Base-by-base conservation (phyloP, 1,140 invertebrate genomes). In the Ips typographus region DNA sequence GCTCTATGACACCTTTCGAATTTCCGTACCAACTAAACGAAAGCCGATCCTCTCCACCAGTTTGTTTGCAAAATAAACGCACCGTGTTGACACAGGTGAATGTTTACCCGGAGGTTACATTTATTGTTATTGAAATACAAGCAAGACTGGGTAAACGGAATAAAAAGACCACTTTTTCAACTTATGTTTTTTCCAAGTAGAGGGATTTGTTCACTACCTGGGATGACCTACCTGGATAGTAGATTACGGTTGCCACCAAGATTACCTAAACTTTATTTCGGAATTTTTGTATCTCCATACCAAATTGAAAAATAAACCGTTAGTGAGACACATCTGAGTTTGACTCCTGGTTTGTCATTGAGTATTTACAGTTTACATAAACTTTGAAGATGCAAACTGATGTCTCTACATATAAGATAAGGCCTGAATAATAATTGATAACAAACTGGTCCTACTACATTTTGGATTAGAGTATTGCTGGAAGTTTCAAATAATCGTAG, bases 101-200 rank as follows among this genome's bases (percentile, higher is more conserved):
- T 55, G 52, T 55, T 55, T 2, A 38, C 52, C 5, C n/a, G 52
- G 52, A 55, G 52, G 52, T 55, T 55, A 37, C n/a, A 55, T 55
- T 55, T 55, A 55, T 55, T 55, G 52, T 55, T 55, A 55, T 55
- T 55, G 52, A 55, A 55, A 55, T 55, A 38, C 52, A 55, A 55
- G 37, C 52, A 55, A 37, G 52, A 55, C 52, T 22, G 5, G 37
- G 52, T 37, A 55, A 55, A 55, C 52, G 6, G n/a, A 55, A 55
- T 55, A 55, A 55, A 36, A 55, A 37, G 52, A 8, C 22, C 44
- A 22, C 44, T 55, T 55, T 55, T 55, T 55, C 37, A 55, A 55
- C 37, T 55, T 55, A 55, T 37, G 52, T 55, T 55, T 55, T 55
- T 55, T 55, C 37, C 37, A 36, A 36, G 8, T 55, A 37, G 36